phyloP scores from a whole-genome alignment of 2,888 invertebrate genomes.

The Dinocampus coccinellae region DNA sequence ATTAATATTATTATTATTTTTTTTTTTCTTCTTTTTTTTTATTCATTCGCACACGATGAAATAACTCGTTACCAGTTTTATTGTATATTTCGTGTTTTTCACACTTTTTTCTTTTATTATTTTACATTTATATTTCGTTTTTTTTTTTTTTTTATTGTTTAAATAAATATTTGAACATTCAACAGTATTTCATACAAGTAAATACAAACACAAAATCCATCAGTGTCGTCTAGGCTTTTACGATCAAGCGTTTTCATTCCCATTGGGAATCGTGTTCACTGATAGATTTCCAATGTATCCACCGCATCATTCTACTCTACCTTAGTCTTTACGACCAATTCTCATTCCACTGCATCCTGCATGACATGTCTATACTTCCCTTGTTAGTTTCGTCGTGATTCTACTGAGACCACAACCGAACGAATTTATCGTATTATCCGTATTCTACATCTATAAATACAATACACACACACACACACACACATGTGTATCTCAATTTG shows the following conservation, averaged over 20 bases:
- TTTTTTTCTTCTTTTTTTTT: too few relatives aligned
- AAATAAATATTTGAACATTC: constrained; percentile 2
- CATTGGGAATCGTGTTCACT: constrained; percentile 5
- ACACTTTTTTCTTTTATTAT: too few relatives aligned
- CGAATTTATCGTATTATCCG: constrained; percentile 1
- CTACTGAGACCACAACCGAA: constrained; percentile 4
- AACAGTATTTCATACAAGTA: background rate
- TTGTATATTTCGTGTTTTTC: too few relatives aligned
- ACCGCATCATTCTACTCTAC: constrained; percentile 21
- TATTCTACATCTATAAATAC: too few relatives aligned
- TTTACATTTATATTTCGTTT: too few relatives aligned
- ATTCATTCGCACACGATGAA: too few relatives aligned
- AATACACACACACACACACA: too few relatives aligned
- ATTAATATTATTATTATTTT: too few relatives aligned
- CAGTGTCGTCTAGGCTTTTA: constrained; percentile 26
- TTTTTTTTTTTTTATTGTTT: background rate
- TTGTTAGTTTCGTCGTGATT: constrained; percentile 8
- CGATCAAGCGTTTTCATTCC: background rate
- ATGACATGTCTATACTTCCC: constrained; percentile 2
- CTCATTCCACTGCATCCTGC: constrained; percentile 2
- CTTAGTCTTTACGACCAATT: constrained; percentile 23
- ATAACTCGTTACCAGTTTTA: too few relatives aligned
- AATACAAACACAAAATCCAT: constrained; percentile 8
- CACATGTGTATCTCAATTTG: too few relatives aligned
- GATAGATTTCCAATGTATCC: constrained; percentile 30